Base-by-base conservation (phyloP, 2,113 vertebrate species). In the Ascaphus truei region DNA sequence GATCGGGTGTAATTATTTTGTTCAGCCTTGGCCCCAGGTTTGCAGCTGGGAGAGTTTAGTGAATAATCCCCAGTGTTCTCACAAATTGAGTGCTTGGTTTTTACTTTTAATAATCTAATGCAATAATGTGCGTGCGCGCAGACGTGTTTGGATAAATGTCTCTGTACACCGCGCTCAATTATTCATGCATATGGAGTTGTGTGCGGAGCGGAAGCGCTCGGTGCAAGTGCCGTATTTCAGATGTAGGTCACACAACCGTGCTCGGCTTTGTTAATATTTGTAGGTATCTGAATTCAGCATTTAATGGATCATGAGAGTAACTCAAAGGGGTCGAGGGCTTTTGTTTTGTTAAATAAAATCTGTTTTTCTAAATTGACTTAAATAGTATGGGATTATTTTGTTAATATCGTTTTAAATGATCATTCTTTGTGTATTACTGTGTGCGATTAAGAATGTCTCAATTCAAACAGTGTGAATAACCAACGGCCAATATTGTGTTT, bases 181-280 rank as follows among this genome's bases (percentile, higher is more conserved):
- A 69, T 69, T 69, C 67, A 69, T 61, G 41, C 33, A 27, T 69
- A 68, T 60, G 50, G 66, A 68, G 31, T 60, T 26, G 53, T 48
- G 43, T 60, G 31, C 50, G 53, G 55, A 50, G 41, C 59, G n/a
- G 57, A 60, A 60, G 30, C 51, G 66, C 66, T 51, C 55, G 56
- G 66, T 45, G 25, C 66, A 69, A 56, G 60, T 59, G 66, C 66
- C 22, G 27, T 12, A 16, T 37, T 25, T 69, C 23, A 66, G 61
- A 69, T 61, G 57, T 69, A 61, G 67, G 67, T 61, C 67, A 69
- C 31, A 37, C 51, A 60, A 30, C 2, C 5, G 15, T 36, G 29
- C 22, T 29, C 41, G 5, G 30, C n/a, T n/a, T n/a, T n/a, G n/a
- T 51, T 69, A 60, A 61, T 69, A 69, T 69, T 60, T 68, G 20